These are phyloP conservation scores for Tragelaphus imberbis DNA, from an alignment of 2,113 vertebrate species.

Conservation along the genomic window DNA sequence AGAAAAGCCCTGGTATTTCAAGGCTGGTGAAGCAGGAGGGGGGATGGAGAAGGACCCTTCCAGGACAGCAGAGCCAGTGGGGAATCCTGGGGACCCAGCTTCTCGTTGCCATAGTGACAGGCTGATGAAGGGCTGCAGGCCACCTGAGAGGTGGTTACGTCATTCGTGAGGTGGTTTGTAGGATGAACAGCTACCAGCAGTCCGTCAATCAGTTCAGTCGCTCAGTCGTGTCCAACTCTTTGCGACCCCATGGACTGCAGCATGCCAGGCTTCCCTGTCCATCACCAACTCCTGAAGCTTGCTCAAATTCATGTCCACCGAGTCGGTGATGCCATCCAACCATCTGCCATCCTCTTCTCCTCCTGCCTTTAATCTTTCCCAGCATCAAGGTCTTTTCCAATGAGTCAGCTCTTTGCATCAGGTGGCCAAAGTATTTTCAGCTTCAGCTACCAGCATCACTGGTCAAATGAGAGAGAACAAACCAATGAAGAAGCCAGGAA, in stretches of 20 bases:
- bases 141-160: background rate
- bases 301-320: background rate
- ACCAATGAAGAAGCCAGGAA: background rate
- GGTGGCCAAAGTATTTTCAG: background rate
- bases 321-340: background rate
- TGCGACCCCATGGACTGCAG: background rate
- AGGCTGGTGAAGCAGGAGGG: no score
- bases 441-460: background rate
- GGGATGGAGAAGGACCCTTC: background rate
- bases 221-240: background rate
- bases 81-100: no score
- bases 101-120: accelerated
- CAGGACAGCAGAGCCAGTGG: background rate
- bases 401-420: background rate
- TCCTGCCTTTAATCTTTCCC: background rate
- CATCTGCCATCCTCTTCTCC: background rate
- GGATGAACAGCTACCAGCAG: background rate
- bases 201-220: background rate
- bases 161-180: background rate
- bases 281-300: background rate
- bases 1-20: background rate
- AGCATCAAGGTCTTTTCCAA: background rate
- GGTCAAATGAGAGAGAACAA: no score
- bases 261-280: background rate
- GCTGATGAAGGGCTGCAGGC: accelerated